Base-by-base conservation (phyloP, 2,888 invertebrate genomes). In the Scelioninae gen. 1 region DNA sequence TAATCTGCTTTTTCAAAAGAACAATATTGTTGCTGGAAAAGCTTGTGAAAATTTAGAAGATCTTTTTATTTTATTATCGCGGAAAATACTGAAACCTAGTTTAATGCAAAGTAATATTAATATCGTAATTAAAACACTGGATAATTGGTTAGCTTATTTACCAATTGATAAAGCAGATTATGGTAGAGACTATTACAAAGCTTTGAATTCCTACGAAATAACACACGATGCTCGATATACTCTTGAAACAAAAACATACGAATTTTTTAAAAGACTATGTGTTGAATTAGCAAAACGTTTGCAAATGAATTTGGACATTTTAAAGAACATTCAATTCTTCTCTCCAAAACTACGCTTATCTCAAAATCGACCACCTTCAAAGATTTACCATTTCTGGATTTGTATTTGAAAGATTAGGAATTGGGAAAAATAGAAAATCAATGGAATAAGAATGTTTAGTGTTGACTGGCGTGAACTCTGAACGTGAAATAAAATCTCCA, bases 121-220 rank as follows among this genome's bases (percentile, higher is more conserved):
- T 1, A 16, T 11, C 13, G 31, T 82, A 7, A 49, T 82, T 29
- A 40, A 62, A 31, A 62, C 56, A 11, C 15, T 74, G 11, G 71
- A 74, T 58, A 78, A 78, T 23, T 29, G 60, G 6, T 32, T 47
- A 29, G 66, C 76, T 34, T 77, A 55, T 47, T 56, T 72, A 23
- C 8, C 72, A 6, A 15, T 55, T 31, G 58, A 78, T 43, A 15
- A 82, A 55, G 72, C 68, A 13, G 74, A 78, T 74, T 82, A 55
- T 56, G 82, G 82, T 0, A 69, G n/a, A 74, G 63, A 82, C 9
- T 82, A 82, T 49, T 77, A 71, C 47, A 45, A 43, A n/a, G 71
- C 71, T 63, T 78, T 56, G 34, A 34, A 43, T 56, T 34, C 38
- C 11, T 47, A 47, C 13, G 55, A 45, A 68, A 78, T 63, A 31